These are phyloP conservation scores for Parnassius mnemosyne DNA, from an alignment of 2,888 invertebrate genomes.

Conservation along the genomic window DNA sequence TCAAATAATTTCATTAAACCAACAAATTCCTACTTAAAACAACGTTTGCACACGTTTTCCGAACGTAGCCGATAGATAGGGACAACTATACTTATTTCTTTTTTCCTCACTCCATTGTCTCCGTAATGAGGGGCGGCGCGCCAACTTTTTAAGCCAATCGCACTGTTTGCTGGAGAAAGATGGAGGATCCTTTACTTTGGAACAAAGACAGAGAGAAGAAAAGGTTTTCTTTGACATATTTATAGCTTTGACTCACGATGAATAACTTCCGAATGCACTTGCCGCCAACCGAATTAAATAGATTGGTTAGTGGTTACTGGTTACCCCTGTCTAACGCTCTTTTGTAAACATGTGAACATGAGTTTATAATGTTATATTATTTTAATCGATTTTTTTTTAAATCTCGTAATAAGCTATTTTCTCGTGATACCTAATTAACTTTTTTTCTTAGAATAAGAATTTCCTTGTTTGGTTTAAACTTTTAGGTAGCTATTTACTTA, in stretches of 20 bases:
- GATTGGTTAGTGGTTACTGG: conserved; percentile 36
- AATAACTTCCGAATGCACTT: conserved; percentile 29
- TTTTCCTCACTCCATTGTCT: conserved; percentile 51
- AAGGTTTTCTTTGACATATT: conserved; percentile 45
- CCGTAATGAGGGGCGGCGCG: conserved; percentile 50
- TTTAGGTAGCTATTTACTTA: no score
- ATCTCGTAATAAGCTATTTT: no score
- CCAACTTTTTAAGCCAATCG: conserved; percentile 57
- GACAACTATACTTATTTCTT: conserved; percentile 37
- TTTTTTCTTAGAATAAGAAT: no score
- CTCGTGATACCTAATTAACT: no score
- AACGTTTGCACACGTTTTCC: conserved; percentile 43
- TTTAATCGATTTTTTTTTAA: no score
- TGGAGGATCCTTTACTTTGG: conserved; percentile 32
- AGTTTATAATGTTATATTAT: not conserved
- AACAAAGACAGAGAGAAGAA: conserved; percentile 39
- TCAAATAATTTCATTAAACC: conserved; percentile 44
- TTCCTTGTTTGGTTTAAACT: no score
- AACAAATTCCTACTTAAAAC: conserved; percentile 52
- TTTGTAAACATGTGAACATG: conserved; percentile 13
- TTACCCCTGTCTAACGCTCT: conserved; percentile 21
- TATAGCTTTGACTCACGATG: conserved; percentile 33
- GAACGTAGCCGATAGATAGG: conserved; percentile 35
- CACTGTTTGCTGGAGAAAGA: conserved; percentile 40
- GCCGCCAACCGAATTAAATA: conserved; percentile 37